These are phyloP conservation scores for Nannospalax galili DNA, from an alignment of 2,113 vertebrate species.

Conservation along the genomic window DNA sequence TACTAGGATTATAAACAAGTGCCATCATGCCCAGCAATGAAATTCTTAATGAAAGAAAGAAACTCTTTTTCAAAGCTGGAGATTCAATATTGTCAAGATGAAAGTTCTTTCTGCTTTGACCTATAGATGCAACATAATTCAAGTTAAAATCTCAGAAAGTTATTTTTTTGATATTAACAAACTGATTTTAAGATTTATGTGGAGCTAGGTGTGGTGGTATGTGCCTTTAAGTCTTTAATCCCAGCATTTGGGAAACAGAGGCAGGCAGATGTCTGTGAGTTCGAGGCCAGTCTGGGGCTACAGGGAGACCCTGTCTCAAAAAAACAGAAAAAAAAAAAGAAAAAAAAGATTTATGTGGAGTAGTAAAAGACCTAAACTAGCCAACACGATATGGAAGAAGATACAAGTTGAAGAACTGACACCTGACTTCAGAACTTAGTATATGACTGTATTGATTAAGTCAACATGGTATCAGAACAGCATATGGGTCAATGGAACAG, in stretches of 20 bases:
- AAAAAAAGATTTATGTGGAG: background rate
- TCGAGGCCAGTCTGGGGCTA: too few relatives aligned
- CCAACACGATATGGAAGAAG: background rate
- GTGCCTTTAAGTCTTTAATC: too few relatives aligned
- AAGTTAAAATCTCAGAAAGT: background rate
- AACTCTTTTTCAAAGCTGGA: background rate
- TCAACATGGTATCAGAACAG: background rate
- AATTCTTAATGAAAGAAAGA: background rate
- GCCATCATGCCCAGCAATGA: background rate
- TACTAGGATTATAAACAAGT: background rate
- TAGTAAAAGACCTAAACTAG: background rate
- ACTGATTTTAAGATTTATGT: background rate
- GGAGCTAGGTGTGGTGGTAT: too few relatives aligned
- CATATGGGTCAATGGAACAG: background rate
- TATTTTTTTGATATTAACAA: background rate
- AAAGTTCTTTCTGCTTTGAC: background rate
- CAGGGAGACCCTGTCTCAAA: too few relatives aligned
- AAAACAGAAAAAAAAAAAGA: too few relatives aligned
- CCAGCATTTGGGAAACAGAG: too few relatives aligned
- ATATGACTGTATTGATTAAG: background rate
- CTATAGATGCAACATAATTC: background rate
- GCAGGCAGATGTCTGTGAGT: too few relatives aligned
- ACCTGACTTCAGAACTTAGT: background rate
- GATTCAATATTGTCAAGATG: background rate
- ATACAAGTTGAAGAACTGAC: background rate